Evolutionary conservation across 2,888 invertebrate genomes (phyloP), one percentile per base, ranked within the genome.

Genomic region (Plebejus melissa): DNA sequence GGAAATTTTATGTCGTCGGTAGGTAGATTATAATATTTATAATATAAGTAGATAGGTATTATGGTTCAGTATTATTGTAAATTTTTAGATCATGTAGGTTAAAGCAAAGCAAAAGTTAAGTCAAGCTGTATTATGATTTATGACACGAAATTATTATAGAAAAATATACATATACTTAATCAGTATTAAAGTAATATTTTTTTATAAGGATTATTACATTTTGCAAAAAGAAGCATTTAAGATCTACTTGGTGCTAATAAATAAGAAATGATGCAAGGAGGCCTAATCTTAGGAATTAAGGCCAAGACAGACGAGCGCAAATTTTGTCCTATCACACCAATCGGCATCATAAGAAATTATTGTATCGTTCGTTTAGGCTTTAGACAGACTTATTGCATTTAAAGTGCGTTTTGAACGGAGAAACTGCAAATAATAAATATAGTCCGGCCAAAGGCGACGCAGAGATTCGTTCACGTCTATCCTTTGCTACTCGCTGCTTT

Each of bases 251-350:
- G 16, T 65, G 32, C 11, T 65, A 65, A 65, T 65, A 65, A 65
- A 65, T 60, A 60, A 65, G 13, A 32, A 65, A 65, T 65, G 65
- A 65, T 65, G 65, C 65, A 65, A 65, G 65, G 36, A 65, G 65
- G 65, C 65, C 32, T 65, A 65, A 60, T 60, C 28, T 60, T 60
- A 65, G 32, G 32, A 65, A 65, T 65, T 5, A 65, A 32, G 32
- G 32, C 65, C 65, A 65, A 65, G 65, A 65, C 65, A 65, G 65
- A 65, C 65, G 65, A 65, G 65, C 65, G 65, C 13, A 65, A 65
- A 32, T 58, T 22, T 58, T 36, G 4, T 28, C 28, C 11, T 28
- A 22, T 7, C 28, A 22, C 22, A 22, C 58, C 58, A 22, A 22
- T 22, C 22, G 58, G 22, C 60, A 28, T 32, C 16, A 16, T 54